Evolutionary conservation across 2,888 invertebrate species (phyloP).

Genomic region (Meta bourneti): DNA sequence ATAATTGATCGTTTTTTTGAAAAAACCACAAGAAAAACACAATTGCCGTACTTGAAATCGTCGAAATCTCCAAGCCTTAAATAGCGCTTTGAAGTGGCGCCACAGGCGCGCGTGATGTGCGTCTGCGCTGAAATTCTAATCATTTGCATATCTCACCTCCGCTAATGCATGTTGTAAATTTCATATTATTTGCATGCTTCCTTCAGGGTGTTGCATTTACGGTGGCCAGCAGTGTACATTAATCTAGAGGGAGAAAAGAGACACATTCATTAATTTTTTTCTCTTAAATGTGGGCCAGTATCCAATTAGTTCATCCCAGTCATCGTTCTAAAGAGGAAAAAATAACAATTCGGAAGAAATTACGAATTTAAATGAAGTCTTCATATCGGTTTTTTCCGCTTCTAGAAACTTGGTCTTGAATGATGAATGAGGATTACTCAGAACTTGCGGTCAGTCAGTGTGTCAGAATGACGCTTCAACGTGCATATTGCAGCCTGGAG

Average conservation of each 20-base stretch:
- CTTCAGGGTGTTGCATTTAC: no score
- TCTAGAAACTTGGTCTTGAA: neutral
- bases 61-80: no score
- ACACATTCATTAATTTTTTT: neutral
- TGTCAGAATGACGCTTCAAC: neutral
- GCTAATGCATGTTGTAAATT: no score
- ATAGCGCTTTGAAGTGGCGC: no score
- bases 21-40: no score
- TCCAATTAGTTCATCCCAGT: neutral
- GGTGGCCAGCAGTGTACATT: no score
- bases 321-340: neutral
- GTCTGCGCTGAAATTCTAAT: no score
- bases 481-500: neutral
- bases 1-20: no score
- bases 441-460: neutral
- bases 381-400: neutral
- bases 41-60: no score
- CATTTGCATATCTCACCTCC: no score
- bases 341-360: neutral
- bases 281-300: neutral
- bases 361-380: neutral
- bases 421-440: neutral
- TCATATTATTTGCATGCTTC: no score
- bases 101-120: no score
- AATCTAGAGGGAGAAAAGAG: neutral